phyloP scores from a whole-genome alignment of 2,113 vertebrate species.

The Macaca nemestrina region DNA sequence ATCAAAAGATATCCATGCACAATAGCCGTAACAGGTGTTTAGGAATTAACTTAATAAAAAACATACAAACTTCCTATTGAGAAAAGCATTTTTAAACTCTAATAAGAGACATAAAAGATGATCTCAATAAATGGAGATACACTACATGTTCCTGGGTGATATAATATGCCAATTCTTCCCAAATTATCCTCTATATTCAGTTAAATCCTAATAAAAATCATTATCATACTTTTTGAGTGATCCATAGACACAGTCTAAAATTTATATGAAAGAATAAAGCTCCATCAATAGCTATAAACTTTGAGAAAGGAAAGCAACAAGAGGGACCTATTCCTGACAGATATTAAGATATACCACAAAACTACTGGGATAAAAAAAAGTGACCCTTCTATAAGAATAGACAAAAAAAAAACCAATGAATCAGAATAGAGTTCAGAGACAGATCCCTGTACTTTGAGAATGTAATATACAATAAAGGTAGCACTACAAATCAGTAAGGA shows the following conservation, averaged over 20 bases:
- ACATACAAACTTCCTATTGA: not conserved
- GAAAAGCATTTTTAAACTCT: not conserved
- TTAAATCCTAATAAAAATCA: not conserved
- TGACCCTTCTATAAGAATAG: not conserved
- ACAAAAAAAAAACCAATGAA: not conserved
- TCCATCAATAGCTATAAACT: not conserved
- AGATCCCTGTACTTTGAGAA: not conserved
- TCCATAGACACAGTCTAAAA: not conserved
- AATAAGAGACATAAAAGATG: not conserved
- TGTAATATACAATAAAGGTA: not conserved
- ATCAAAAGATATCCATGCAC: not conserved
- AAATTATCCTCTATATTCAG: not conserved
- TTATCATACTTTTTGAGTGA: not conserved
- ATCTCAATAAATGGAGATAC: not conserved
- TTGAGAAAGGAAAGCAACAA: not conserved
- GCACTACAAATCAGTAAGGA: not conserved
- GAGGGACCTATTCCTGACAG: not conserved
- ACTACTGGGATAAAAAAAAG: not conserved
- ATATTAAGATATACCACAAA: not conserved
- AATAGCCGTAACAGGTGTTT: not conserved
- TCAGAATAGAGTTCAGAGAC: not conserved
- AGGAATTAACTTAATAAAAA: constrained; percentile 5
- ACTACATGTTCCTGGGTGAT: not conserved
- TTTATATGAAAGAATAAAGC: not conserved
- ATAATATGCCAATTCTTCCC: not conserved